Base-by-base conservation (phyloP, 2,113 vertebrate genomes). In the Arenaria interpres region DNA sequence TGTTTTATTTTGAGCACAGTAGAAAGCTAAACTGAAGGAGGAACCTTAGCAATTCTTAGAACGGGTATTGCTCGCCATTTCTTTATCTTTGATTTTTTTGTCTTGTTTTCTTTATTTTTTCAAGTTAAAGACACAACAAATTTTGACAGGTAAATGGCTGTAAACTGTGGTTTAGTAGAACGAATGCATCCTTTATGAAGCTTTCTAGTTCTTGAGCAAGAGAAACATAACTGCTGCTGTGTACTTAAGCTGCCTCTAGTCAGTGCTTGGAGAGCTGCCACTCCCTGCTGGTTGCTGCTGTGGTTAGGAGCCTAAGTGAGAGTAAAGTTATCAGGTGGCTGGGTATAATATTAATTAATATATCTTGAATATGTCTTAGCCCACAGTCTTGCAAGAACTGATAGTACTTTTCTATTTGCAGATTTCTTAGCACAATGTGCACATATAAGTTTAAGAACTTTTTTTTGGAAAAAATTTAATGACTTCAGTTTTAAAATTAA, bases 121-220 rank as follows among this genome's bases (percentile, higher is more conserved):
- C 14, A 32, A 86, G 39, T 72, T 33, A 64, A 86, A 80, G 43
- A 72, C 59, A 28, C 37, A 54, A 93, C 41, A 63, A 16, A 56
- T 93, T 94, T 91, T 88, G 90, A 87, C 43, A 81, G 39, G 18
- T 41, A 63, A 88, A 77, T 84, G 24, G 64, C 46, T 72, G 14
- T 28, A 74, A 93, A 56, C 25, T 39, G 28, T 56, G 30, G 41
- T 46, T 96, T 69, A 50, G 54, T 63, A 59, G 59, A 83, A 93
- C 88, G 46, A 96, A 94, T 93, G 16, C 19, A 80, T 50, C 30
- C 60, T 92, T 95, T 95, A 93, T 90, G 68, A 92, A 93, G 11
- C 63, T 66, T 86, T 92, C 37, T 59, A 57, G n/a, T 12, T 60
- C 63, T 62, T 59, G 39, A 90, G 71, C 45, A 68, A 82, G 11